Conservation (phyloP, 2,113 vertebrate genomes). For the Melanerpes aurifrons region DNA sequence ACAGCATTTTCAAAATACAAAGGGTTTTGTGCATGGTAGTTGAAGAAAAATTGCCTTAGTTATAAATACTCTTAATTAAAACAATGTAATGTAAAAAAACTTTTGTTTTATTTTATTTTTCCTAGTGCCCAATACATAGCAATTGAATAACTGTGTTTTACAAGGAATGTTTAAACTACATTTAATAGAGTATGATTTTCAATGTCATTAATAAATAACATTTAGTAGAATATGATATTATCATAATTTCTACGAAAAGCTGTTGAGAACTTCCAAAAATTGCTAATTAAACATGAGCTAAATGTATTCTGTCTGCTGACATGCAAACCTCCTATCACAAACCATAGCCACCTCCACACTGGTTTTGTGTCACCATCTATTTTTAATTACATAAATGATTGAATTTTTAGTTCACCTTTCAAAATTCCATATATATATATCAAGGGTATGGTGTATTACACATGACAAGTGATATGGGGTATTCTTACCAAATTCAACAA, state of each 20-base stretch:
- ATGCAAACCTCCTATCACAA: constrained; percentile 3
- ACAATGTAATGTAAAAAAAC: fast-evolving
- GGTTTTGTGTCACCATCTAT: background rate
- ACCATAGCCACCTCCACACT: background rate
- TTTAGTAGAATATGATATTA: background rate
- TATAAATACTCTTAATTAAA: background rate
- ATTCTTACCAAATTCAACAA: constrained; percentile 43
- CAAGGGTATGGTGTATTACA: background rate
- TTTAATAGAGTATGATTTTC: background rate
- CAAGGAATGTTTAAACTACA: background rate
- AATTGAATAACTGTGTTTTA: background rate
- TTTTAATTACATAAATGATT: constrained; percentile 30
- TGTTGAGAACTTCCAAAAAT: background rate
- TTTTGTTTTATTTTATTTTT: background rate
- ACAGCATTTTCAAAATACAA: background rate
- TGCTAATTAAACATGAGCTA: background rate
- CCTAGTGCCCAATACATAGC: background rate
- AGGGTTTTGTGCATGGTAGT: background rate
- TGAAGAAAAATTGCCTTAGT: background rate
- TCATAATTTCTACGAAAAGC: background rate
- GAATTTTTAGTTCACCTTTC: constrained; percentile 40
- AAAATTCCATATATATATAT: background rate
- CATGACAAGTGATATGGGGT: background rate
- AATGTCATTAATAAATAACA: background rate
- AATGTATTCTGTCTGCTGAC: background rate